These are phyloP conservation scores for Dermatemys mawii DNA, from an alignment of 2,113 vertebrate species.

Conservation along the genomic window DNA sequence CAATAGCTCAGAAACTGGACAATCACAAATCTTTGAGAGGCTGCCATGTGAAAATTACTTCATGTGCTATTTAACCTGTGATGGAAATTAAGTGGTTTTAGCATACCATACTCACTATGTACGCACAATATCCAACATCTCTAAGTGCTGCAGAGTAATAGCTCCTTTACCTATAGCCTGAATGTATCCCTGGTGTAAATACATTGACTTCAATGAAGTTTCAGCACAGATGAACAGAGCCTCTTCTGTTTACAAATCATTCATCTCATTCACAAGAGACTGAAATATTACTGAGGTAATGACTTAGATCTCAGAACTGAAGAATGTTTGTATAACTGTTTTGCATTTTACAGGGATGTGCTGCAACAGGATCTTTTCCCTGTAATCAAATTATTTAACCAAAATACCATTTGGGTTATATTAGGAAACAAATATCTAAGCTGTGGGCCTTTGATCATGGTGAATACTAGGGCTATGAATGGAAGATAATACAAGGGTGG, in stretches of 20 bases:
- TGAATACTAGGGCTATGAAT: not conserved
- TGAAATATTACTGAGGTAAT: not conserved
- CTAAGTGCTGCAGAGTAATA: not conserved
- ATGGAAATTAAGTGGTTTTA: slow-evolving; percentile 31
- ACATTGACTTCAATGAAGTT: slow-evolving; percentile 6
- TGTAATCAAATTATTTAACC: slow-evolving; percentile 6
- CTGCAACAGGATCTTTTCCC: slow-evolving; percentile 4
- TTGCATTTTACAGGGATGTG: not conserved
- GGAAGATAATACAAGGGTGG: not conserved
- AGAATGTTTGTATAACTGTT: not conserved
- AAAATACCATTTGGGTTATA: slow-evolving; percentile 29
- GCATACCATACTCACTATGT: slow-evolving; percentile 32
- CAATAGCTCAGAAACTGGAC: not conserved
- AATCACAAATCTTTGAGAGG: slow-evolving; percentile 25
- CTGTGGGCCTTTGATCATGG: not conserved
- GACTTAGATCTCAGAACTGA: slow-evolving; percentile 1
- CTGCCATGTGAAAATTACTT: slow-evolving; percentile 51
- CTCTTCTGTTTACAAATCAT: not conserved
- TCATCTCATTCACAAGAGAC: not conserved
- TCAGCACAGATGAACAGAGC: not conserved
- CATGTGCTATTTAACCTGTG: slow-evolving; percentile 43
- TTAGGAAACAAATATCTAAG: not conserved
- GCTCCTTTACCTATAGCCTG: not conserved
- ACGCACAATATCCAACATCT: slow-evolving; percentile 30
- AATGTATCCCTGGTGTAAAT: not conserved